Base-by-base conservation (phyloP, 2,888 invertebrate species). In the Rhagonycha lutea region DNA sequence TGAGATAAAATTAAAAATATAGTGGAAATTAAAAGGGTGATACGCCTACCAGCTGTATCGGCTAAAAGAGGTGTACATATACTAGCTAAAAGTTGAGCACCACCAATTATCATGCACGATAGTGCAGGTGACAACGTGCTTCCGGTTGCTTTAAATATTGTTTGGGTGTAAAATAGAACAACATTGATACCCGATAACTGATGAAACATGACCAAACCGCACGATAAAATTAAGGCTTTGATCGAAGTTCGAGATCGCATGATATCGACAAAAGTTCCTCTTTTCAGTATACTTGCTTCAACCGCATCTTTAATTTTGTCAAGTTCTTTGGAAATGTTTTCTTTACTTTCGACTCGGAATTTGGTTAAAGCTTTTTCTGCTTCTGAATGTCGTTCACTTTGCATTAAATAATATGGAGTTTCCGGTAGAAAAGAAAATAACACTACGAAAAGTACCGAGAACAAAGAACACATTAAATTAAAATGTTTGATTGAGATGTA, bases 141-240 rank as follows among this genome's bases (percentile, higher is more conserved):
- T 4, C 92, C 91, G 0, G 95, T 92, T 3, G 90, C 90, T 1
- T 87, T 84, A 83, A 94, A 94, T 82, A 94, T 94, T 47, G 88
- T 88, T 77, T 93, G 91, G 83, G 93, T 92, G 86, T 94, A 94
- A 87, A 94, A 94, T 4, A 95, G 89, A 3, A 95, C 92, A 0
- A 94, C 93, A 86, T 94, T 94, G 84, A 94, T 93, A 1, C 95
- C 95, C 3, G 92, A 92, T 79, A 95, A 89, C 86, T 97, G 96
- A 84, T 96, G 96, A 88, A 95, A 94, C 79, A 92, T 88, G 67
- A 94, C 92, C 73, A 96, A 89, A 8, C 92, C 90, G 80, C 92
- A 92, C 0, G 93, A 93, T 72, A 93, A 91, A 80, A 94, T 90
- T 83, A 95, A 90, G 0, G 95, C 95, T 83, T 92, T 93, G 80